Conservation (phyloP, 1,140 invertebrate genomes). For the Psilanteris sp. region DNA sequence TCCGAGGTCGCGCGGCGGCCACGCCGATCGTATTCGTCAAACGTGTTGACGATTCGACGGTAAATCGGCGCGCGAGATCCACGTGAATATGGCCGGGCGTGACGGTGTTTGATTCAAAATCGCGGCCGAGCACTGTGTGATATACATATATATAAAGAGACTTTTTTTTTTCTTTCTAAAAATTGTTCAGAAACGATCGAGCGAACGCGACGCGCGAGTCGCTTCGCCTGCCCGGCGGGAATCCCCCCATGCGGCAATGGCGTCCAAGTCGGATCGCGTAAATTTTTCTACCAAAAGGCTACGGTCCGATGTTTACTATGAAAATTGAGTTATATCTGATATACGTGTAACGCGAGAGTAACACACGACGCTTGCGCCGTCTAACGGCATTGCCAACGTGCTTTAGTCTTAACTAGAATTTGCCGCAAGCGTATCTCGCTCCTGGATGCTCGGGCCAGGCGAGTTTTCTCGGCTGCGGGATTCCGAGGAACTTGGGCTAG, state of each 20-base stretch:
- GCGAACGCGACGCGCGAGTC: no score
- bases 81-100: no score
- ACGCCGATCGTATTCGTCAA: no score
- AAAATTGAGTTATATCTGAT: conserved; percentile 58
- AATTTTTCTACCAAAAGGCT: conserved; percentile 19
- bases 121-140: no score
- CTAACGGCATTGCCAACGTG: conserved; percentile 65
- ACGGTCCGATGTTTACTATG: conserved; percentile 51
- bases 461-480: conserved; percentile 25
- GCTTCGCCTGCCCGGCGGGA: neutral
- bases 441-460: conserved; percentile 18
- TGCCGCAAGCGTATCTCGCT: conserved; percentile 42
- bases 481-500: conserved; percentile 3
- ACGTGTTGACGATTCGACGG: no score
- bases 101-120: no score
- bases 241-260: conserved; percentile 3
- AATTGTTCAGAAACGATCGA: no score
- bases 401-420: conserved; percentile 52
- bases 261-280: neutral
- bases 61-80: no score
- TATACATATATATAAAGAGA: no score
- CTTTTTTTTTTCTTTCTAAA: no score
- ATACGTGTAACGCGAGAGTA: conserved; percentile 52
- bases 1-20: no score
- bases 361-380: conserved; percentile 61